Conservation (phyloP, 2,888 invertebrate genomes). For the Lottia gigantea region DNA sequence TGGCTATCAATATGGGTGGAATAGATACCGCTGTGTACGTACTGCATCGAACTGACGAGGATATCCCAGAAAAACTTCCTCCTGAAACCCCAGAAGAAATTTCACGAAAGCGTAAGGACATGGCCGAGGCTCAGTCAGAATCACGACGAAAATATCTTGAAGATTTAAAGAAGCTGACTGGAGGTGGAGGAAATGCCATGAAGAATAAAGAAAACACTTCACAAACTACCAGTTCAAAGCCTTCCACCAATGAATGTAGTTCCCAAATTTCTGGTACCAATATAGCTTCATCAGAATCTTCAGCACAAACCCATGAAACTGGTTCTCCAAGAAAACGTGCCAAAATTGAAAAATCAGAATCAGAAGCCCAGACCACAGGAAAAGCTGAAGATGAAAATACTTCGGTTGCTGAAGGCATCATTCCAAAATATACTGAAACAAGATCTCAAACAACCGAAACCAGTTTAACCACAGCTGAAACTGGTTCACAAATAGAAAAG, state of each 20-base stretch:
- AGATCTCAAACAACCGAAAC: background rate
- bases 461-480: background rate
- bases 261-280: background rate
- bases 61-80: background rate
- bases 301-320: background rate
- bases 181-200: background rate
- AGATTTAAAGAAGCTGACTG: background rate
- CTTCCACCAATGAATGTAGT: background rate
- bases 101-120: background rate
- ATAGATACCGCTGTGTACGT: slow-evolving; percentile 51
- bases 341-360: background rate
- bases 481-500: background rate
- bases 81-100: background rate
- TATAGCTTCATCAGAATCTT: background rate
- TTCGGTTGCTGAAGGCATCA: background rate
- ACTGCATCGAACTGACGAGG: slow-evolving; percentile 37
- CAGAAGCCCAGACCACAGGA: background rate
- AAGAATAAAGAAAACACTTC: background rate
- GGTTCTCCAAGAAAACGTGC: background rate
- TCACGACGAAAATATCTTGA: background rate
- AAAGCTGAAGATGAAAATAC: background rate
- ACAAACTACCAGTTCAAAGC: background rate
- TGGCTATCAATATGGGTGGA: slow-evolving; percentile 56
- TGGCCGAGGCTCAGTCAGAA: background rate
- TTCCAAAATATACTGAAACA: background rate